Conservation (phyloP, 2,888 invertebrate species). For the Camptogramma bilineatum region DNA sequence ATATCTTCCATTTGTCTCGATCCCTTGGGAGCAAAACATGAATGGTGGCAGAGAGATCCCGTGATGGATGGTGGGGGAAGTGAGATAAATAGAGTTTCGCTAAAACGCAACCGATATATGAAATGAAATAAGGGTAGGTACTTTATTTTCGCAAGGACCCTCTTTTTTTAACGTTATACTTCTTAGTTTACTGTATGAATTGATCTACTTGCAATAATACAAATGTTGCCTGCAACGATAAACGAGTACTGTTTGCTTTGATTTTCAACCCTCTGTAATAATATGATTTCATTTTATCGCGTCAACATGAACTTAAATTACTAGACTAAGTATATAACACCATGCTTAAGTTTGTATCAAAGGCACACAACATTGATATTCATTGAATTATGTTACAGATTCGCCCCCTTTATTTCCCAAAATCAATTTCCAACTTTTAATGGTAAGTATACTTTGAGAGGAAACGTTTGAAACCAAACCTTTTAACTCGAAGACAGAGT, state of each 20-base stretch:
- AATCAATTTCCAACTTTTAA: conserved; percentile 20
- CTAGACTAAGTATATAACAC: too few species aligned
- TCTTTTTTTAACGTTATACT: conserved; percentile 11
- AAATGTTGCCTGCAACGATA: too few species aligned
- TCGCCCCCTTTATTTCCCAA: not conserved
- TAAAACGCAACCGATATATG: conserved; percentile 14
- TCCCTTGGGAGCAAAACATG: conserved; percentile 16
- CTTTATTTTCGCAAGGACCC: conserved; percentile 11
- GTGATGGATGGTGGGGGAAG: conserved; percentile 33
- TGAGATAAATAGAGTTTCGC: conserved; percentile 32
- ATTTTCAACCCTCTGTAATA: too few species aligned
- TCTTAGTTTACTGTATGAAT: not conserved
- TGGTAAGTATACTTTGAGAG: conserved; percentile 27
- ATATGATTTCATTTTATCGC: too few species aligned
- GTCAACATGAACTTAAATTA: too few species aligned
- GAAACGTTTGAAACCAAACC: conserved; percentile 25
- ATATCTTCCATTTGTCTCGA: conserved; percentile 11
- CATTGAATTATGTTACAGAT: not conserved
- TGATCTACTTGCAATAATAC: not conserved
- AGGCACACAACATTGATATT: not conserved
- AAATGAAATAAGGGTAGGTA: conserved; percentile 12
- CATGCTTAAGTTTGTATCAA: not conserved
- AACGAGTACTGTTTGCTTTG: too few species aligned
- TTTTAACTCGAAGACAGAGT: conserved; percentile 21
- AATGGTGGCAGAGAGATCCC: conserved; percentile 7